Conservation (phyloP, 2,113 vertebrate genomes). For the Myotis davidii region DNA sequence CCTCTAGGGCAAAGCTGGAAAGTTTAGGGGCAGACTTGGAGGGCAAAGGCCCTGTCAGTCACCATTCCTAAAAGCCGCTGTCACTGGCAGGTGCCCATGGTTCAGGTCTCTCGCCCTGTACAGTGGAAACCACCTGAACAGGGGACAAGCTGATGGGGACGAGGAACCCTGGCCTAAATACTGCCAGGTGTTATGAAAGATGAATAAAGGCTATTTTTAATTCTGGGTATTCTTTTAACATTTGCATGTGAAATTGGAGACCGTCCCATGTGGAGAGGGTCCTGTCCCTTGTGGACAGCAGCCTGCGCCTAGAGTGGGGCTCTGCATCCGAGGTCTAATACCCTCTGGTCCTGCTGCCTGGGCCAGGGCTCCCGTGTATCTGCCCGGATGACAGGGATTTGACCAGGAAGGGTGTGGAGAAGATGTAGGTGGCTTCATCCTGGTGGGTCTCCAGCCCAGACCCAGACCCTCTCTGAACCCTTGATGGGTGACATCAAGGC, state of each 20-base stretch:
- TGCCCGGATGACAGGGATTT: neutral
- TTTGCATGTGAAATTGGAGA: neutral
- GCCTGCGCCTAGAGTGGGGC: neutral
- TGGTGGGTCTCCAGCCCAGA: neutral
- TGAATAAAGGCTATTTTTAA: conserved; percentile 73
- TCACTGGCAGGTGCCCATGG: neutral
- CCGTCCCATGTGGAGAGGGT: neutral
- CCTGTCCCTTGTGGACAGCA: neutral
- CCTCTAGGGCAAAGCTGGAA: neutral
- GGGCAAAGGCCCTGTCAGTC: neutral
- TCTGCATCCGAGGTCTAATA: neutral
- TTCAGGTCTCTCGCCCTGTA: neutral
- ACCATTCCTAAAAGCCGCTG: neutral
- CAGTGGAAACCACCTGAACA: neutral
- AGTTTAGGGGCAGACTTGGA: neutral
- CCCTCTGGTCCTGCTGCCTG: neutral
- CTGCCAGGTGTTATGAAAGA: conserved; percentile 3
- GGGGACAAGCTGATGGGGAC: neutral
- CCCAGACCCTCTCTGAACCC: neutral
- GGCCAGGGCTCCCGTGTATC: neutral
- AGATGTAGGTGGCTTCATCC: neutral
- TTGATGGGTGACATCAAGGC: too few relatives aligned
- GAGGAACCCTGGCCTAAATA: neutral
- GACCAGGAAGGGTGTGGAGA: neutral
- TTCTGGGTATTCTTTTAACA: conserved; percentile 7